Evolutionary conservation across 2,113 vertebrate species (phyloP), one percentile per base, ranked within the genome.

Genomic region (Pongo abelii): DNA sequence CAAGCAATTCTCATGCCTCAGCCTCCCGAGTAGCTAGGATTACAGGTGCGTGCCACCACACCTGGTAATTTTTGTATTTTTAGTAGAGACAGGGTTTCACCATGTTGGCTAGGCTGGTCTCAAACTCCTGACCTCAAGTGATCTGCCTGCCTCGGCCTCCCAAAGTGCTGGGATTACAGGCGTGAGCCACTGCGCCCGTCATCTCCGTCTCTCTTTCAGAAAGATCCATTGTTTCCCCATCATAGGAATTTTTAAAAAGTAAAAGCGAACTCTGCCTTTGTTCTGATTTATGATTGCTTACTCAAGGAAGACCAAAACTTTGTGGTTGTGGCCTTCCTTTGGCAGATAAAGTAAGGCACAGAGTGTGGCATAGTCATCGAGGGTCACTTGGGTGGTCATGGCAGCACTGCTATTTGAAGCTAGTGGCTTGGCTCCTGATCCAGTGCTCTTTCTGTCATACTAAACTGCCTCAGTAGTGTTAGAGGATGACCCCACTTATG

Each of bases 311-410:
- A n/a, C 43, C 16, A 27, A 32, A 46, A 10, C 27, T 61, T 40
- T 64, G 20, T 50, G n/a, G 35, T 16, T 61, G 17, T 48, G 32
- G 38, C 55, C n/a, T 89, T 83, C 48, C 35, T 78, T 64, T 72
- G 84, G 32, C 59, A 90, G 40, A 55, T 43, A 3, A 57, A 25
- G 48, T 27, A 17, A 38, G 25, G 64, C 11, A 9, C 18, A 32
- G 57, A 40, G 57, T 5, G 8, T 30, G 10, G 27, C 3, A 1
- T 20, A 27, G 3, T 50, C 48, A 5, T 3, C 23, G 6, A 1
- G 23, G 32, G 35, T 43, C 43, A 16, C 3, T 0, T 70, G 93
- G 18, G 16, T 55, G 50, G 14, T 46, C 1, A 43, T 25, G 38
- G 14, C 38, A 70, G 64, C 70, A 57, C 14, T 70, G 40, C 8